Evolutionary conservation across 2,888 invertebrate genomes (phyloP), one percentile per base, ranked within the genome.

Genomic region (Watsonalla cultraria): DNA sequence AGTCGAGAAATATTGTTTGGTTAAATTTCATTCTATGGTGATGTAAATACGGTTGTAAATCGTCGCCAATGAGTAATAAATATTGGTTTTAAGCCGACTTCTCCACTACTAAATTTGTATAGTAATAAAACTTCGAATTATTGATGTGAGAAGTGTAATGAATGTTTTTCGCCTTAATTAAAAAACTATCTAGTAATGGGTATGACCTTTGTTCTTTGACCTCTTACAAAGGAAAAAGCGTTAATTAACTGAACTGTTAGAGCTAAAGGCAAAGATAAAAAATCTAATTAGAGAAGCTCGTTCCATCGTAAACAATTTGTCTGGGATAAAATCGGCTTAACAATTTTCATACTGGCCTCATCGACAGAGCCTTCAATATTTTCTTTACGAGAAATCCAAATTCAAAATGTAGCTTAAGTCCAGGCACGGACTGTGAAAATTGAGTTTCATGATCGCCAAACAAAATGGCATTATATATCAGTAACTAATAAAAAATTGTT

Each of bases 311-410:
- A 54, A 53, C 48, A 52, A 52, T 42, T 42, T 42, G 53, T 47
- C 42, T 51, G 47, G 55, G 50, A 56, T 52, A 39, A 54, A 54
- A 51, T 52, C 50, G 53, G 56, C 60, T 60, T 65, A 58, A 64
- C 24, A 24, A 24, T 60, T 58, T 60, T 60, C 59, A 55, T 53
- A 62, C 58, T 58, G 57, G 60, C 56, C 60, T 60, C 66, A 62
- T 62, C 62, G 60, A 57, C 53, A 54, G 54, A 55, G 47, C 50
- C 52, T 49, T 51, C 47, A 37, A 47, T 54, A 60, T 53, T 59
- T 63, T 61, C 58, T 58, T 55, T 62, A 50, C 42, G 42, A 11
- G 42, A 42, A 42, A 42, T 42, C 42, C 42, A 11, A 42, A 42
- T 42, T 42, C 11, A 42, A 42, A 11, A 42, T 11, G 42, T 42